Evolutionary conservation across 2,888 invertebrate genomes (phyloP).

Genomic region (Polymixis lichenea): DNA sequence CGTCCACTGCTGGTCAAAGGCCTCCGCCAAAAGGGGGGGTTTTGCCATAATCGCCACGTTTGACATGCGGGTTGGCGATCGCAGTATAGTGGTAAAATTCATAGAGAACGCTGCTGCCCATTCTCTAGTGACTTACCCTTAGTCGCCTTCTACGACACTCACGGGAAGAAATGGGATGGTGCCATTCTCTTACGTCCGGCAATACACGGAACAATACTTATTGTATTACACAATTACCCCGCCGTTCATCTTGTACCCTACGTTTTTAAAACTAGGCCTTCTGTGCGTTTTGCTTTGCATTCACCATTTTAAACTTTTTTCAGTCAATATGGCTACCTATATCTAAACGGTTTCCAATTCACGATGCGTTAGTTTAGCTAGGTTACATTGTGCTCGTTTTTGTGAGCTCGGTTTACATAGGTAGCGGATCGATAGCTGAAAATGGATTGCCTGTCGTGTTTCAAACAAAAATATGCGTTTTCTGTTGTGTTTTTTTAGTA

Average conservation of each 20-base stretch:
- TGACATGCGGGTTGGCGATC: too few relatives aligned
- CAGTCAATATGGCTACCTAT: constrained; percentile 14
- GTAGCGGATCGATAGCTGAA: background rate
- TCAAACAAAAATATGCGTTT: constrained; percentile 2
- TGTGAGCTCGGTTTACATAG: constrained; percentile 1
- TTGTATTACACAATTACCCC: too few relatives aligned
- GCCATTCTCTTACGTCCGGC: too few relatives aligned
- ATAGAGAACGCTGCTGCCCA: too few relatives aligned
- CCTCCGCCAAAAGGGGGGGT: too few relatives aligned
- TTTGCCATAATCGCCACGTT: too few relatives aligned
- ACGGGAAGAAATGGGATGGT: too few relatives aligned
- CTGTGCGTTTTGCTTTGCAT: constrained; percentile 15
- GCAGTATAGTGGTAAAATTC: too few relatives aligned
- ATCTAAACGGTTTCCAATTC: constrained; percentile 56
- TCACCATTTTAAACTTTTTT: constrained; percentile 8
- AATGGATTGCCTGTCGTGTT: background rate
- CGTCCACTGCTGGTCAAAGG: too few relatives aligned
- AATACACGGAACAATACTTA: too few relatives aligned
- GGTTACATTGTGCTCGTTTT: constrained; percentile 10
- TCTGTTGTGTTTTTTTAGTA: background rate
- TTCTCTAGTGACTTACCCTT: too few relatives aligned
- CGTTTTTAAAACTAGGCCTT: constrained; percentile 4
- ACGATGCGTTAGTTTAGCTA: constrained; percentile 39
- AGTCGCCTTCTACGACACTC: too few relatives aligned
- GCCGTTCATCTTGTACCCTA: background rate